Evolutionary conservation across 2,888 invertebrate species (phyloP).

Genomic region (Brachypterus glaber): DNA sequence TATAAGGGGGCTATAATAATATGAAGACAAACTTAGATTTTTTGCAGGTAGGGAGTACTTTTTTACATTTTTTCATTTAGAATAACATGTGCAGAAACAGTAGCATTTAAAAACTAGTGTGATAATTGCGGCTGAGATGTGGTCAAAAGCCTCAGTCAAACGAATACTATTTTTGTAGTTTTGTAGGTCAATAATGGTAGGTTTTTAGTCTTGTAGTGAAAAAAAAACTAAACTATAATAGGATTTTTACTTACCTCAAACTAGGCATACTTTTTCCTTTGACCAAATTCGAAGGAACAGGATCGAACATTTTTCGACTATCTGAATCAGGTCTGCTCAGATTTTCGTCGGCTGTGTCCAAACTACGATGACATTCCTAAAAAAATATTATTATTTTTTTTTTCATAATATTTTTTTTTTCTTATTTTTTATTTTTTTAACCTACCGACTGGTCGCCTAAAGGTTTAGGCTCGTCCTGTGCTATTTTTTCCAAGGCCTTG

Average conservation of each 20-base stretch:
- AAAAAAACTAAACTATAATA: too few species aligned
- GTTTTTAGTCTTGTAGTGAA: too few species aligned
- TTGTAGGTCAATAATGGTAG: too few species aligned
- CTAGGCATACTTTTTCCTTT: slow-evolving; percentile 97
- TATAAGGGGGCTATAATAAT: too few species aligned
- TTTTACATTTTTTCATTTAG: too few species aligned
- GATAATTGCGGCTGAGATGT: too few species aligned
- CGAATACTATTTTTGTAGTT: too few species aligned
- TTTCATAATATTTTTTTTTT: slow-evolving; percentile 5
- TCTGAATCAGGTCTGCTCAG: slow-evolving; percentile 62
- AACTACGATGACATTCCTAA: slow-evolving; percentile 73
- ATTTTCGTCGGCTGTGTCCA: slow-evolving; percentile 71
- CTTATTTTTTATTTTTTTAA: slow-evolving; percentile 37
- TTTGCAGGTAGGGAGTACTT: too few species aligned
- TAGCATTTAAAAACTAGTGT: too few species aligned
- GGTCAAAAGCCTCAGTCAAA: too few species aligned
- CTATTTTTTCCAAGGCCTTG: slow-evolving; percentile 82
- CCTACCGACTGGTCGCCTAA: slow-evolving; percentile 56
- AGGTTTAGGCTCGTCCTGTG: slow-evolving; percentile 57
- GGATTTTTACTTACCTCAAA: slow-evolving; percentile 66
- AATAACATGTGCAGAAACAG: too few species aligned
- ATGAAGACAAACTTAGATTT: too few species aligned
- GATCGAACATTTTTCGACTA: slow-evolving; percentile 48
- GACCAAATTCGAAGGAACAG: slow-evolving; percentile 57
- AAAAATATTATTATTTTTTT: slow-evolving; percentile 20